phyloP scores from a whole-genome alignment of 2,888 invertebrate species.

The Tromatobia lineatoria region DNA sequence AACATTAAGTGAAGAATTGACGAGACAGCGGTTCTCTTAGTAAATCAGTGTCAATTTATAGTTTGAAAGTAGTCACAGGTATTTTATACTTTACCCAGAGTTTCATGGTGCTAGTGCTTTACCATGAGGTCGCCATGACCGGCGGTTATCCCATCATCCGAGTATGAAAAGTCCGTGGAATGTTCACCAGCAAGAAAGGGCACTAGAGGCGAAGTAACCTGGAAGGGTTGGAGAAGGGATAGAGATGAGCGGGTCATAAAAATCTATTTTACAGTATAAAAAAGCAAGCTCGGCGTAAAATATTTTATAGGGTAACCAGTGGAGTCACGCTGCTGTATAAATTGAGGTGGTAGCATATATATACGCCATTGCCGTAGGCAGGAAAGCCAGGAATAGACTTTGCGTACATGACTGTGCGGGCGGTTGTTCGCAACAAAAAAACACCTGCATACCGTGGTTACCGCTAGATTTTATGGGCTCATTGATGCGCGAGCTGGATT shows the following conservation, averaged over 20 bases:
- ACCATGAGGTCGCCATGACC: neutral
- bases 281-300: slow-evolving; percentile 60
- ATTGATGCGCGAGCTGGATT: slow-evolving; percentile 53
- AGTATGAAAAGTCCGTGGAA: slow-evolving; percentile 29
- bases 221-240: neutral
- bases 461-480: slow-evolving; percentile 51
- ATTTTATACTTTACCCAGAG: slow-evolving; percentile 30
- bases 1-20: slow-evolving; percentile 3
- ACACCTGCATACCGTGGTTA: slow-evolving; percentile 5
- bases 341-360: slow-evolving; percentile 22
- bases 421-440: slow-evolving; percentile 10
- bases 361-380: slow-evolving; percentile 51
- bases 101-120: neutral
- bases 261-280: slow-evolving; percentile 63
- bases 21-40: slow-evolving; percentile 31
- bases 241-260: slow-evolving; percentile 61
- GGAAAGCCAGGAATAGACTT: slow-evolving; percentile 57
- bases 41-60: slow-evolving; percentile 43
- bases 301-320: slow-evolving; percentile 61
- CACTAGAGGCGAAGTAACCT: slow-evolving; percentile 7
- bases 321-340: slow-evolving; percentile 10
- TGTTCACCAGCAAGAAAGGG: slow-evolving; percentile 8
- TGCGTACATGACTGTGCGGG: slow-evolving; percentile 22
- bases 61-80: neutral
- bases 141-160: slow-evolving; percentile 27